A percentile compares a stretch with the other conserved stretches of the same genome.
These are phyloP conservation scores for Habropoda laboriosa DNA, from an alignment of 1,140 invertebrate genomes.

Conservation along the genomic window DNA sequence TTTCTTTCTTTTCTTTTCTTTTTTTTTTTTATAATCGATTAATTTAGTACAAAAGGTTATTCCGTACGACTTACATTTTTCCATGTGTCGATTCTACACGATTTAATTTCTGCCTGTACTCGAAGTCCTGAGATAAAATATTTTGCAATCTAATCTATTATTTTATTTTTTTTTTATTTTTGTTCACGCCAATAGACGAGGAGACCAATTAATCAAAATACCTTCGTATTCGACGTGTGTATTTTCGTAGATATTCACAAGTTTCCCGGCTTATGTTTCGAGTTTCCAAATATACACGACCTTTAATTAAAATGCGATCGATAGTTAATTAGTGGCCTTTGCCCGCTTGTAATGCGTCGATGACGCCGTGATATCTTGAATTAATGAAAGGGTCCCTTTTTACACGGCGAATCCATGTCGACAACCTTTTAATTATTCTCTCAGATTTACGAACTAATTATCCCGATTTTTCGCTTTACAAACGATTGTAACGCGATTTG, in stretches of 20 bases:
- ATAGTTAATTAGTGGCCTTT: constrained; percentile 27
- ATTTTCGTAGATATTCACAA: not conserved
- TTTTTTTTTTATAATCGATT: constrained; percentile 5
- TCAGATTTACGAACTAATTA: not conserved
- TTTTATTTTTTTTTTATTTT: not conserved
- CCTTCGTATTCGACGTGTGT: too few species aligned
- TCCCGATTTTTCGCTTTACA: not conserved
- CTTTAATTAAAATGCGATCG: constrained; percentile 29
- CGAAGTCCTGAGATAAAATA: constrained; percentile 13
- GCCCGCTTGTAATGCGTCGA: not conserved
- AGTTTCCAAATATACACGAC: not conserved
- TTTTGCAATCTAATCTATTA: not conserved
- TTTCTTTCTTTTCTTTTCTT: not conserved
- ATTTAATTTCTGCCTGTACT: constrained; percentile 21
- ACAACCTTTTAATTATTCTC: constrained; percentile 36
- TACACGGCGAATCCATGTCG: constrained; percentile 2
- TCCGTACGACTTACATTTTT: constrained; percentile 6
- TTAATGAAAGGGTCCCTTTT: constrained; percentile 25
- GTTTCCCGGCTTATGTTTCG: not conserved
- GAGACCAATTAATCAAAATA: not conserved
- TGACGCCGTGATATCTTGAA: constrained; percentile 7
- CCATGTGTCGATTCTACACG: not conserved
- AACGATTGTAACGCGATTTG: not conserved
- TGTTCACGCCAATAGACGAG: too few species aligned
- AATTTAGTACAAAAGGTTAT: constrained; percentile 33